Evolutionary conservation across 2,113 vertebrate species (phyloP).

Genomic region (Phaethon lepturus): DNA sequence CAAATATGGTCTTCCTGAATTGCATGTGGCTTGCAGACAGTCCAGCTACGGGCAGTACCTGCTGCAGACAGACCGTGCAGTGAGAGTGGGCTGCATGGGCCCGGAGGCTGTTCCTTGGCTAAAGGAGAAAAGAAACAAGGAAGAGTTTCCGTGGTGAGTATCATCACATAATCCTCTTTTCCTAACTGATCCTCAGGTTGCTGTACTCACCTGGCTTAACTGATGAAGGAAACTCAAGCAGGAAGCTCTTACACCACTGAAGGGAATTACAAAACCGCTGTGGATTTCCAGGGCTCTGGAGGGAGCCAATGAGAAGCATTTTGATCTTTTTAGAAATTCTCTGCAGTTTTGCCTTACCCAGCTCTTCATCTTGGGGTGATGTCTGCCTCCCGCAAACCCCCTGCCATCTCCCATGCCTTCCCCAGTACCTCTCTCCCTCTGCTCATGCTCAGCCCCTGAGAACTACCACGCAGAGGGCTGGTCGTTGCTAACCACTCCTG

Average conservation of each 20-base stretch:
- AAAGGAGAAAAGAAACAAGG: not conserved
- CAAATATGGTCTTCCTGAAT: not conserved
- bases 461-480: not conserved
- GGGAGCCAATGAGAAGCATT: not conserved
- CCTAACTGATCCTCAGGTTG: not conserved
- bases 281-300: not conserved
- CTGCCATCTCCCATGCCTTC: not conserved
- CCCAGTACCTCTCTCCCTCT: not conserved
- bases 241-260: not conserved
- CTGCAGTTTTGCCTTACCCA: not conserved
- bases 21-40: not conserved
- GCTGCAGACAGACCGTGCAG: not conserved
- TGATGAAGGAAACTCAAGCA: not conserved
- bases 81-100: not conserved
- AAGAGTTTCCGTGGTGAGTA: not conserved
- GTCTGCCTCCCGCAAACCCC: not conserved
- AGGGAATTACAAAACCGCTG: not conserved
- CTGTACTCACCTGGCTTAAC: not conserved
- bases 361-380: rapidly evolving
- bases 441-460: rapidly evolving
- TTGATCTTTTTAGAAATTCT: not conserved
- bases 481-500: not conserved
- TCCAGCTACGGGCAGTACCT: not conserved
- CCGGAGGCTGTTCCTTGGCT: not conserved
- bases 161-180: not conserved